Percentiles rank a stretch among this genome's conserved stretches.
These are phyloP conservation scores for Leptestheria dahalacensis DNA, from an alignment of 1,140 invertebrate genomes.

Conservation along the genomic window DNA sequence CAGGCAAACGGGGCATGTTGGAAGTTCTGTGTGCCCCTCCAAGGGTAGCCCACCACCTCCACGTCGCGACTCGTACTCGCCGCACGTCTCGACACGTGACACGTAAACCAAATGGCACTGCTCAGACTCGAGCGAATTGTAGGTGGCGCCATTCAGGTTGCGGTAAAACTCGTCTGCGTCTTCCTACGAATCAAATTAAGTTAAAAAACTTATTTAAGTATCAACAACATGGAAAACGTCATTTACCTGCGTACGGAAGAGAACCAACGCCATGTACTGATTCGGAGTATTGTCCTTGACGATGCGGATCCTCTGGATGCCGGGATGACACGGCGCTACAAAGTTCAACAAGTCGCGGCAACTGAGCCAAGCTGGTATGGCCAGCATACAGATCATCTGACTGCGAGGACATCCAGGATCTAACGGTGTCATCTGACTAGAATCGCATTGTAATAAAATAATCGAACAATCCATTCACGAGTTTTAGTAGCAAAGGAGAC, in stretches of 20 bases:
- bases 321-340: constrained; percentile 75
- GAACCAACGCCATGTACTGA: constrained; percentile 92
- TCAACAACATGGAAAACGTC: constrained; percentile 6
- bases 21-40: constrained; percentile 72
- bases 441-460: too few species aligned
- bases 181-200: constrained; percentile 34
- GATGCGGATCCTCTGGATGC: constrained; percentile 82
- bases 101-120: constrained; percentile 92
- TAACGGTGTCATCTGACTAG: constrained; percentile 38
- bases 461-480: too few species aligned
- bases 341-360: constrained; percentile 90
- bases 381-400: constrained; percentile 77
- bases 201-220: constrained; percentile 14
- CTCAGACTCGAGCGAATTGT: constrained; percentile 83
- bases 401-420: constrained; percentile 41
- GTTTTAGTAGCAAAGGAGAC: too few species aligned
- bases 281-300: constrained; percentile 65
- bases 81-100: constrained; percentile 64
- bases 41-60: constrained; percentile 40
- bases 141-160: constrained; percentile 79
- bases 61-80: constrained; percentile 25
- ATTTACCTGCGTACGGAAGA: constrained; percentile 50
- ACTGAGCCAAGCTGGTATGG: constrained; percentile 80
- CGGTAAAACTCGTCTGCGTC: constrained; percentile 82
- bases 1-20: constrained; percentile 92